Conservation (phyloP, 2,797 vertebrate genomes). For the Gambusia yucatana region DNA sequence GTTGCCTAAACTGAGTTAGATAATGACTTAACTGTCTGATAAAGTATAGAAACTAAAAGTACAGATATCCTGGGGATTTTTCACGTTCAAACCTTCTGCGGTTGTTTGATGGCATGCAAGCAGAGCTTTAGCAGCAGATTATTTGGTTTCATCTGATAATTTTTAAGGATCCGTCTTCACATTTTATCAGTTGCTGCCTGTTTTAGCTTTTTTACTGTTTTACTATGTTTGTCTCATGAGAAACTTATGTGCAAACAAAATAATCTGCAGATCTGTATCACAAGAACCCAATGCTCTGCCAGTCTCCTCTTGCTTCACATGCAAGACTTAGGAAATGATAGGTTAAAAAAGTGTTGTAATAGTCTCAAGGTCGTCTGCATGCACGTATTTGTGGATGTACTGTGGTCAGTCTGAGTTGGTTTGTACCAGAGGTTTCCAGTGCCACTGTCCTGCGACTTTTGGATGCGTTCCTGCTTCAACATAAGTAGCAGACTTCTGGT, state of each 20-base stretch:
- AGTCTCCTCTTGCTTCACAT: not conserved
- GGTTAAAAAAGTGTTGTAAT: not conserved
- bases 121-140: not conserved
- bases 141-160: not conserved
- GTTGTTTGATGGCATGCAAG: not conserved
- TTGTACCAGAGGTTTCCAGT: not conserved
- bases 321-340: not conserved
- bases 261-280: not conserved
- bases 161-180: not conserved
- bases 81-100: not conserved
- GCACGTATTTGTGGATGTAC: not conserved
- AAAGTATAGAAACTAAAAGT: no score
- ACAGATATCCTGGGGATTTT: not conserved
- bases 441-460: not conserved
- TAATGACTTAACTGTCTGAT: not conserved
- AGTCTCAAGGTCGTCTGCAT: not conserved
- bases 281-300: not conserved
- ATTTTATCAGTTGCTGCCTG: not conserved
- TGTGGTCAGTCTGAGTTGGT: not conserved
- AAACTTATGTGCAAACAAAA: not conserved
- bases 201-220: not conserved
- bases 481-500: not conserved
- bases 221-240: not conserved
- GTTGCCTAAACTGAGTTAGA: not conserved
- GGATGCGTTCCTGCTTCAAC: not conserved